phyloP scores from a whole-genome alignment of 2,888 invertebrate species.

The Philaethria dido region DNA sequence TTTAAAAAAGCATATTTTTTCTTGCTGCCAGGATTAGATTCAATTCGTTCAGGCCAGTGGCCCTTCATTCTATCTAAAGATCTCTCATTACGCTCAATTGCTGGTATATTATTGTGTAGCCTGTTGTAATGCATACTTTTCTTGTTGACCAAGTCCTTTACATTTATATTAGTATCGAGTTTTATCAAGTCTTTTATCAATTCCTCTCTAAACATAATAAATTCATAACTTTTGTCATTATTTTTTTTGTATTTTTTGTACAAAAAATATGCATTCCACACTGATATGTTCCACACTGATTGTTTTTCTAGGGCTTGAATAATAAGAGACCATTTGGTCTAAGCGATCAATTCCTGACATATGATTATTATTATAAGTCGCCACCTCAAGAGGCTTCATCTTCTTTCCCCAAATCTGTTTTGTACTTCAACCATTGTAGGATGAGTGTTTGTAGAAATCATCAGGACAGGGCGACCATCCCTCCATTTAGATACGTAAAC shows the following conservation, averaged over 20 bases:
- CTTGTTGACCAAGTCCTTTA: slow-evolving; percentile 37
- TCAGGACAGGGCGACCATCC: slow-evolving; percentile 50
- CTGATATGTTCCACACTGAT: slow-evolving; percentile 51
- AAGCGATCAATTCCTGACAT: slow-evolving; percentile 49
- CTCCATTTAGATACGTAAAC: slow-evolving; percentile 52
- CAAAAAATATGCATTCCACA: slow-evolving; percentile 50
- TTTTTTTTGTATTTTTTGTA: slow-evolving; percentile 38
- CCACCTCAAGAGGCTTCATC: slow-evolving; percentile 46
- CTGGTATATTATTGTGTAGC: slow-evolving; percentile 23
- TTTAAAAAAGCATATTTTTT: slow-evolving; percentile 42
- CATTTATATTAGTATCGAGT: slow-evolving; percentile 31
- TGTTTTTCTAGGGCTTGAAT: slow-evolving; percentile 49
- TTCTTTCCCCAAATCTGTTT: slow-evolving; percentile 45
- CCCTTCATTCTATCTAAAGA: not conserved
- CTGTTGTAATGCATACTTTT: slow-evolving; percentile 34
- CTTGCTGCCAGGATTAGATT: slow-evolving; percentile 30
- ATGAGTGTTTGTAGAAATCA: slow-evolving; percentile 51
- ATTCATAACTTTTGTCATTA: slow-evolving; percentile 36
- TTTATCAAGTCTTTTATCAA: slow-evolving; percentile 36
- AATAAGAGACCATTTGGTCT: slow-evolving; percentile 51
- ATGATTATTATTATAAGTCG: slow-evolving; percentile 45
- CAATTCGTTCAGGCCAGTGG: slow-evolving; percentile 44
- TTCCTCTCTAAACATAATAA: slow-evolving; percentile 32
- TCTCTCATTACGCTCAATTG: not conserved
- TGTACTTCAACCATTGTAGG: slow-evolving; percentile 43